A percentile compares a stretch with the other conserved stretches of the same genome.
phyloP scores from a whole-genome alignment of 2,113 vertebrate genomes.

The Pleuronectes platessa region DNA sequence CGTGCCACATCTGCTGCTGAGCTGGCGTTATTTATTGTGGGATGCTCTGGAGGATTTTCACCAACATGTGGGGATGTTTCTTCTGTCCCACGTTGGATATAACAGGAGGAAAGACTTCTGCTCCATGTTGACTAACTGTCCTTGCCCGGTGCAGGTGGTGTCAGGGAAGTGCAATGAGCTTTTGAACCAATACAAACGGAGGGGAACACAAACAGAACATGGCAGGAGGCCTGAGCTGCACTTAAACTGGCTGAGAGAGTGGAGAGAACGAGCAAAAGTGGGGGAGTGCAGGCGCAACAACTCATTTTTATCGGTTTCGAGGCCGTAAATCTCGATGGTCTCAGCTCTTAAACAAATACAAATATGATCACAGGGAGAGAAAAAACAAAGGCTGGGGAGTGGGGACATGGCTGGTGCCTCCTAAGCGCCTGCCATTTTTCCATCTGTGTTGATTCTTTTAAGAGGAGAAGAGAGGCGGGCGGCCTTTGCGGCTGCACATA shows the following conservation, averaged over 20 bases:
- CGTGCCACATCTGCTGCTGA: slow-evolving; percentile 71
- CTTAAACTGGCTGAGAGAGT: slow-evolving; percentile 43
- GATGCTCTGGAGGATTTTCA: slow-evolving; percentile 70
- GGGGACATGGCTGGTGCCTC: slow-evolving; percentile 65
- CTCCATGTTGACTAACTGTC: slow-evolving; percentile 5
- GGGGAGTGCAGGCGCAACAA: slow-evolving; percentile 48
- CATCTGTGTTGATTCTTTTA: slow-evolving; percentile 80
- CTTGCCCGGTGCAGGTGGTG: slow-evolving; percentile 39
- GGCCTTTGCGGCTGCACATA: slow-evolving; percentile 53
- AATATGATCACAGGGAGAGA: slow-evolving; percentile 80
- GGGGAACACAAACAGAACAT: slow-evolving; percentile 33
- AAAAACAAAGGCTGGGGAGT: slow-evolving; percentile 70
- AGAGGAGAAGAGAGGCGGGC: slow-evolving; percentile 61
- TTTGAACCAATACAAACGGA: slow-evolving; percentile 25
- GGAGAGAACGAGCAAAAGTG: slow-evolving; percentile 42
- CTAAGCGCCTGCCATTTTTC: slow-evolving; percentile 75
- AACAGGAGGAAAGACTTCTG: slow-evolving; percentile 43
- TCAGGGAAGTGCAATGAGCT: background rate
- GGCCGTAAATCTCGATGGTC: slow-evolving; percentile 69
- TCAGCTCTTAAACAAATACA: slow-evolving; percentile 79
- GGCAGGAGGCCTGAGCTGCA: slow-evolving; percentile 42
- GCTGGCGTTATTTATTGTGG: slow-evolving; percentile 73
- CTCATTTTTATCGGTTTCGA: slow-evolving; percentile 76
- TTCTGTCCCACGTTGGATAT: slow-evolving; percentile 70
- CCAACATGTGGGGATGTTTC: slow-evolving; percentile 73